Evolutionary conservation across 23 tunicate genomes (phyloP).

Genomic region (Halocynthia roretzi): DNA sequence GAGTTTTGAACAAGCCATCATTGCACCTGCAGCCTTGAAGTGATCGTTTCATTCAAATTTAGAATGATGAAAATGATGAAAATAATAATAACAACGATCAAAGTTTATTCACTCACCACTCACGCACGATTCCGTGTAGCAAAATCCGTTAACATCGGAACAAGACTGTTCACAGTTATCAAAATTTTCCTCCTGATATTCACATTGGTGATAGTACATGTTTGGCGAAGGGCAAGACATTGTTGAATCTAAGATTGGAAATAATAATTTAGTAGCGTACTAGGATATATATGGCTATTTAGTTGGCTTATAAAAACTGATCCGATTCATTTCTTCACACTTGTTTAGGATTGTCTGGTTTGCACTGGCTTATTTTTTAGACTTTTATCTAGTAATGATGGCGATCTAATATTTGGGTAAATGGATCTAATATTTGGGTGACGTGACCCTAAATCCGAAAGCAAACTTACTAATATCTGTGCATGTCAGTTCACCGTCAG

Average conservation of each 20-base stretch:
- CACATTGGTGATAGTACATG: conserved; percentile 5
- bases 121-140: conserved; percentile 24
- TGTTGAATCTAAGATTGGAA: not conserved
- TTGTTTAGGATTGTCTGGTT: too few species aligned
- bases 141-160: not conserved
- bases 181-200: not conserved
- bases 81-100: not conserved
- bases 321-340: too few species aligned
- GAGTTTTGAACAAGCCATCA: conserved; percentile 28
- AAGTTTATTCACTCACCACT: conserved; percentile 21
- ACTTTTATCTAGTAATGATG: not conserved
- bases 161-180: conserved; percentile 11
- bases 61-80: not conserved
- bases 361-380: not conserved
- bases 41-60: not conserved
- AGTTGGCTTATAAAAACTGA: not conserved
- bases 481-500: conserved; percentile 29
- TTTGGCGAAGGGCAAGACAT: conserved; percentile 9
- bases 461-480: conserved; percentile 11
- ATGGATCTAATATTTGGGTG: too few species aligned
- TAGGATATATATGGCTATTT: not conserved
- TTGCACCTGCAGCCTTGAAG: conserved; percentile 38
- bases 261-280: not conserved
- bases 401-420: too few species aligned
- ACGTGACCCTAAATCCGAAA: not conserved